phyloP scores from a whole-genome alignment of 2,113 vertebrate genomes.

The Agapornis roseicollis region DNA sequence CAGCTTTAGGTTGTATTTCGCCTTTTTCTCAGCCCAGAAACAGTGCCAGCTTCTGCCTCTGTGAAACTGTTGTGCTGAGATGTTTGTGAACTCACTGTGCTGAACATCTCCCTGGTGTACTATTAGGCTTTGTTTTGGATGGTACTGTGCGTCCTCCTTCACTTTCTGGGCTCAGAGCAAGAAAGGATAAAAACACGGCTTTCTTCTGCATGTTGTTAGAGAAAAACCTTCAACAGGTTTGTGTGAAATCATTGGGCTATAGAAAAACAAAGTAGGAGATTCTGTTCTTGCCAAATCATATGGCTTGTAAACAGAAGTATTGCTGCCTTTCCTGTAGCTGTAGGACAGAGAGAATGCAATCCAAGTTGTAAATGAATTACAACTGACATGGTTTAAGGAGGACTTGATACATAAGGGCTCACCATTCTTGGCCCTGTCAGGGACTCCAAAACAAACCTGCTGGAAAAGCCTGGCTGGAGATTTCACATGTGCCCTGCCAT shows the following conservation, averaged over 20 bases:
- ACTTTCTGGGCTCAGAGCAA: neutral
- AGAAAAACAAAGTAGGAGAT: neutral
- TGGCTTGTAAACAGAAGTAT: neutral
- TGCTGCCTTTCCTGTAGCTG: neutral
- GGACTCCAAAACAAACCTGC: neutral
- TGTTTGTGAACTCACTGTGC: neutral
- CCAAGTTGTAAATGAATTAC: neutral
- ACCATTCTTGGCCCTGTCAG: neutral
- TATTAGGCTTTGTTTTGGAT: neutral
- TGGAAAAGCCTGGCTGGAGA: neutral
- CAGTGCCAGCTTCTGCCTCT: neutral
- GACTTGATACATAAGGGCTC: neutral
- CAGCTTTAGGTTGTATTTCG: neutral
- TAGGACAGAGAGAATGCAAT: neutral
- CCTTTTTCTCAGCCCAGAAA: neutral
- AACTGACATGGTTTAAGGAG: neutral
- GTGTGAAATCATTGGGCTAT: neutral
- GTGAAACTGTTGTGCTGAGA: rapidly evolving
- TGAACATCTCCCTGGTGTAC: neutral
- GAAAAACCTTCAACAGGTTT: neutral
- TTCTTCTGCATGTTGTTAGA: neutral
- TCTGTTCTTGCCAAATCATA: neutral
- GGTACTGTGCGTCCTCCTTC: neutral
- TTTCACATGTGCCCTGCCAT: rapidly evolving
- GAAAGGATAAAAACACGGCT: neutral